phyloP scores from a whole-genome alignment of 2,888 invertebrate genomes.

The Parochlus steinenii region DNA sequence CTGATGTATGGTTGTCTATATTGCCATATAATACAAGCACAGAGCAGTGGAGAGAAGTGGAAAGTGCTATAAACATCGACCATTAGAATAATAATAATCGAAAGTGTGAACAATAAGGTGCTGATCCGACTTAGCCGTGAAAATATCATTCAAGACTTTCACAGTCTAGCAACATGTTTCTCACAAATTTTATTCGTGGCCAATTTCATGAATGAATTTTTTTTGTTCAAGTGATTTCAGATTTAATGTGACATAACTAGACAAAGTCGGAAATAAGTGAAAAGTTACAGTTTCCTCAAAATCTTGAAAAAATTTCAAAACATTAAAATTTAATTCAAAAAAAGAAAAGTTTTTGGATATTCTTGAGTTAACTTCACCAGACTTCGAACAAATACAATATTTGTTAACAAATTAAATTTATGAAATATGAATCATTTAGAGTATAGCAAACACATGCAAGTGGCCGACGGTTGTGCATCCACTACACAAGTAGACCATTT shows the following conservation, averaged over 20 bases:
- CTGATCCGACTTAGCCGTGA: conserved; percentile 15
- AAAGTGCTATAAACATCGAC: background rate
- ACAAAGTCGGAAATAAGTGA: too few relatives aligned
- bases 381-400: conserved; percentile 2
- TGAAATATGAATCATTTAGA: conserved; percentile 13
- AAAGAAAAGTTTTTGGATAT: too few relatives aligned
- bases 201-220: too few relatives aligned
- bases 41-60: background rate
- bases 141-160: too few relatives aligned
- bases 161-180: too few relatives aligned
- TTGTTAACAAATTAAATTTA: conserved; percentile 10
- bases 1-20: conserved; percentile 3
- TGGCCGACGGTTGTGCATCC: conserved; percentile 7
- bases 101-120: conserved; percentile 23
- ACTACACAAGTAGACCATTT: conserved; percentile 8
- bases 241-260: too few relatives aligned
- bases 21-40: conserved; percentile 1
- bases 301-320: too few relatives aligned
- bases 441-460: conserved; percentile 11
- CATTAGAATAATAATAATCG: conserved; percentile 12
- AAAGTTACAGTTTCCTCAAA: too few relatives aligned
- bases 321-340: too few relatives aligned
- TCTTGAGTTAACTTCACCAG: too few relatives aligned
- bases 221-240: conserved; percentile 5
- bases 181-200: too few relatives aligned